Conservation (phyloP, 2,888 invertebrate genomes). For the Amblyjoppa proteus region DNA sequence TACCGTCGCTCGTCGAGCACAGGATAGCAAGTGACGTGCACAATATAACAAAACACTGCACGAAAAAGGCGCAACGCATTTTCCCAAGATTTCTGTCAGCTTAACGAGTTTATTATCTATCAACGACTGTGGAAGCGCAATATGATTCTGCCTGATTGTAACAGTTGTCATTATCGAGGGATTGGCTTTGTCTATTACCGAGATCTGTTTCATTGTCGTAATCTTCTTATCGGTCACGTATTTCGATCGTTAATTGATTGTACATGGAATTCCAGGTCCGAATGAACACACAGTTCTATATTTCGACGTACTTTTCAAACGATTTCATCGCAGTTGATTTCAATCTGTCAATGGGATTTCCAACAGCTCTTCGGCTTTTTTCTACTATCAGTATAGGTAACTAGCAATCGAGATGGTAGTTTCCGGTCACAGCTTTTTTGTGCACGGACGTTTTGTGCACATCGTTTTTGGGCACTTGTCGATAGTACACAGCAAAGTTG, state of each 20-base stretch:
- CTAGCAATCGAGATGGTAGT: too few relatives aligned
- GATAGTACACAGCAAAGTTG: too few relatives aligned
- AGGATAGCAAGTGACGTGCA: conserved; percentile 6
- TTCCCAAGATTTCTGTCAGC: neutral
- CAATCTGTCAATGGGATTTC: neutral
- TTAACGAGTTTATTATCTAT: conserved; percentile 31
- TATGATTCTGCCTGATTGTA: neutral
- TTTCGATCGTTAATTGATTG: conserved; percentile 55
- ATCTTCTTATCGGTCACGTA: conserved; percentile 48
- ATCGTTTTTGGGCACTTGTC: too few relatives aligned
- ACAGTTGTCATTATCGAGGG: conserved; percentile 36
- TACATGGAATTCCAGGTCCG: conserved; percentile 4
- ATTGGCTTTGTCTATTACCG: conserved; percentile 21
- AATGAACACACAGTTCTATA: conserved; percentile 3
- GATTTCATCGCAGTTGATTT: neutral
- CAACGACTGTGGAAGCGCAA: conserved; percentile 38
- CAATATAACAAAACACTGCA: conserved; percentile 35
- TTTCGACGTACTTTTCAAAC: conserved; percentile 13
- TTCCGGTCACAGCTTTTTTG: too few relatives aligned
- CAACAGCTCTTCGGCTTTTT: neutral
- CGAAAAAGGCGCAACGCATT: conserved; percentile 35
- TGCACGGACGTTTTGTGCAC: too few relatives aligned
- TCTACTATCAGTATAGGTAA: too few relatives aligned
- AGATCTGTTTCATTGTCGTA: conserved; percentile 42
- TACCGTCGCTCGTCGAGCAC: conserved; percentile 5